Evolutionary conservation across 2,113 vertebrate genomes (phyloP).

Genomic region (Cygnus buccinator): DNA sequence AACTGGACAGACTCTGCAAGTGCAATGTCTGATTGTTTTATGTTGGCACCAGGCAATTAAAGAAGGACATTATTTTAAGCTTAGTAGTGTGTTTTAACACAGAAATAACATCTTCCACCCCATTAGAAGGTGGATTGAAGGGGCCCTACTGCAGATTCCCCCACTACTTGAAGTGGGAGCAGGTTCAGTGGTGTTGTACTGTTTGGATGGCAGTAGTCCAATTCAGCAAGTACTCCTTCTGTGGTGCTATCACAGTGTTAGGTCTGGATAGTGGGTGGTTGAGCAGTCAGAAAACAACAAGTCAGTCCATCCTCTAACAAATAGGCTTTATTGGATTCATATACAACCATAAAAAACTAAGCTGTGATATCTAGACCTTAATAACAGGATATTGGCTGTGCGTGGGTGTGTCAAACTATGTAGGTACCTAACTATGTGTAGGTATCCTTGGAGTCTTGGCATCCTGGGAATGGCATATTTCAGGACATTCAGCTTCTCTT

Average conservation of each 20-base stretch:
- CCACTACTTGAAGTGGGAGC: background rate
- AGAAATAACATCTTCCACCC: background rate
- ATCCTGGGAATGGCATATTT: background rate
- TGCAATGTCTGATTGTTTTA: background rate
- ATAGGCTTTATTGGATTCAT: background rate
- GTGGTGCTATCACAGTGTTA: background rate
- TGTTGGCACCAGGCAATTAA: accelerated
- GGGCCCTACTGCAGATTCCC: background rate
- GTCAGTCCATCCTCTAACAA: background rate
- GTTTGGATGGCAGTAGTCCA: background rate
- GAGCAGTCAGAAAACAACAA: background rate
- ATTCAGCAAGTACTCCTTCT: background rate
- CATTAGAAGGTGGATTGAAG: background rate
- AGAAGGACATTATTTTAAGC: background rate
- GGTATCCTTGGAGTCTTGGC: background rate
- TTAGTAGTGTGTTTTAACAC: background rate
- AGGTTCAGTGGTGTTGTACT: background rate
- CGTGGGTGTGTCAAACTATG: too few species aligned
- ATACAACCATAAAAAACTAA: background rate
- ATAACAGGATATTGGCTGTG: background rate
- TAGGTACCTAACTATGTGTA: background rate
- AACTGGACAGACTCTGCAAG: background rate
- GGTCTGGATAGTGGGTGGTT: background rate
- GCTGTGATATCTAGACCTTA: background rate
- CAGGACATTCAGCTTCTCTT: background rate